phyloP scores from a whole-genome alignment of 1,140 invertebrate species.

The Cydia amplana region DNA sequence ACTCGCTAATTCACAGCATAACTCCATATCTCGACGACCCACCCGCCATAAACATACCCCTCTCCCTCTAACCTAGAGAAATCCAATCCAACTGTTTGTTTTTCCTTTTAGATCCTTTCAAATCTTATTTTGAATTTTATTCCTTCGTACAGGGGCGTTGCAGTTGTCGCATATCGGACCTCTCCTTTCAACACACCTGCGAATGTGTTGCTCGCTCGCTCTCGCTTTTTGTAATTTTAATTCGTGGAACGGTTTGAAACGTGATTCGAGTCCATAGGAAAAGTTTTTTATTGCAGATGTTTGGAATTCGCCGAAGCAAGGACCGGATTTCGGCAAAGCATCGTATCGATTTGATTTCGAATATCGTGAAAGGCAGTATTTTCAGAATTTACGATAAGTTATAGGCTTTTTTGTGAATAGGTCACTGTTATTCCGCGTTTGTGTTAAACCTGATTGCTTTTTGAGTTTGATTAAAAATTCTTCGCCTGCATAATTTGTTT shows the following conservation, averaged over 20 bases:
- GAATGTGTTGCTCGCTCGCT: constrained; percentile 52
- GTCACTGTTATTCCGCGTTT: neutral
- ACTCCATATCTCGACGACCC: constrained; percentile 69
- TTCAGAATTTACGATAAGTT: neutral
- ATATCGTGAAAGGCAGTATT: constrained; percentile 32
- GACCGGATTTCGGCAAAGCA: constrained; percentile 62
- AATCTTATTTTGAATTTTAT: constrained; percentile 79
- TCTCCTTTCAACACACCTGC: constrained; percentile 55
- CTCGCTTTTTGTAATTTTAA: constrained; percentile 78
- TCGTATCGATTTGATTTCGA: constrained; percentile 48
- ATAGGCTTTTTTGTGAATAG: neutral
- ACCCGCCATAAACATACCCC: constrained; percentile 50
- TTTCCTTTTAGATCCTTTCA: constrained; percentile 75
- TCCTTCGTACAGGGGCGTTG: constrained; percentile 66
- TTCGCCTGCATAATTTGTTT: neutral
- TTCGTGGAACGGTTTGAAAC: constrained; percentile 76
- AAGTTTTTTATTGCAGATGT: constrained; percentile 72
- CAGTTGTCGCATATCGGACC: constrained; percentile 66
- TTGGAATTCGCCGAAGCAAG: constrained; percentile 65
- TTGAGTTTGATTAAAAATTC: neutral
- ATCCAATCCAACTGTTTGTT: constrained; percentile 65
- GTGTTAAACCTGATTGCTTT: neutral
- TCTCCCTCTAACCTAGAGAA: constrained; percentile 74
- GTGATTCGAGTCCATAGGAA: constrained; percentile 72
- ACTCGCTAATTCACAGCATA: constrained; percentile 76